These are phyloP conservation scores for Colletes collaris DNA, from an alignment of 2,888 invertebrate genomes.

Conservation along the genomic window DNA sequence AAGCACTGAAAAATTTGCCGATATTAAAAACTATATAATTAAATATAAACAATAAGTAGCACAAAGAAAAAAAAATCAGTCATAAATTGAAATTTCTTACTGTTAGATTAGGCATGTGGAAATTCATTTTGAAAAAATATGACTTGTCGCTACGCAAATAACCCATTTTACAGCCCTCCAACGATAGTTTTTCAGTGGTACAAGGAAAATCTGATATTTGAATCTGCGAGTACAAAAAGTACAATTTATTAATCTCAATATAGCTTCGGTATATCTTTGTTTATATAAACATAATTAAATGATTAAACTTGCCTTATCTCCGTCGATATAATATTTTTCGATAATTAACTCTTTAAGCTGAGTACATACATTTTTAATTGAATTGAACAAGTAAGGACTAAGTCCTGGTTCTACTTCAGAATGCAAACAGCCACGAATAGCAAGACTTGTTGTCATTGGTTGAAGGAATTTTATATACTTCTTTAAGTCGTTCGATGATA, in stretches of 20 bases:
- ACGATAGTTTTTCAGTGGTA: slow-evolving; percentile 86
- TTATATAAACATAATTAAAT: not conserved
- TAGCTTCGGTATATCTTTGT: slow-evolving; percentile 7
- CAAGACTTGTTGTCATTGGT: slow-evolving; percentile 80
- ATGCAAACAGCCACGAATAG: slow-evolving; percentile 75
- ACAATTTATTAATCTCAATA: not conserved
- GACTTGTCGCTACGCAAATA: slow-evolving; percentile 83
- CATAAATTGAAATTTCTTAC: slow-evolving; percentile 77
- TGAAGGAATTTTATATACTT: slow-evolving; percentile 83
- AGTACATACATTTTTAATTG: slow-evolving; percentile 80
- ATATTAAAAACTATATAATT: slow-evolving; percentile 25
- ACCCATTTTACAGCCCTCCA: slow-evolving; percentile 84
- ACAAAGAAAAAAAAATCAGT: slow-evolving; percentile 61
- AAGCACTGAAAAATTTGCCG: slow-evolving; percentile 84
- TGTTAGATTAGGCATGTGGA: slow-evolving; percentile 84
- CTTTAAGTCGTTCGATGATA: slow-evolving; percentile 78
- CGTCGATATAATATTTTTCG: slow-evolving; percentile 85
- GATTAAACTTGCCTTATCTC: slow-evolving; percentile 81
- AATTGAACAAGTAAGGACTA: slow-evolving; percentile 78
- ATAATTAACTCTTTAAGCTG: slow-evolving; percentile 83
- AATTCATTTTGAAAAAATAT: slow-evolving; percentile 85
- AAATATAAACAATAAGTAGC: slow-evolving; percentile 45
- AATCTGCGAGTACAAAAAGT: slow-evolving; percentile 83
- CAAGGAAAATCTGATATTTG: slow-evolving; percentile 87
- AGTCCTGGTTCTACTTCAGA: slow-evolving; percentile 79